Percentiles rank a stretch among this genome's conserved stretches.
phyloP scores from a whole-genome alignment of 2,888 invertebrate genomes.

The Calameuta pallipes region DNA sequence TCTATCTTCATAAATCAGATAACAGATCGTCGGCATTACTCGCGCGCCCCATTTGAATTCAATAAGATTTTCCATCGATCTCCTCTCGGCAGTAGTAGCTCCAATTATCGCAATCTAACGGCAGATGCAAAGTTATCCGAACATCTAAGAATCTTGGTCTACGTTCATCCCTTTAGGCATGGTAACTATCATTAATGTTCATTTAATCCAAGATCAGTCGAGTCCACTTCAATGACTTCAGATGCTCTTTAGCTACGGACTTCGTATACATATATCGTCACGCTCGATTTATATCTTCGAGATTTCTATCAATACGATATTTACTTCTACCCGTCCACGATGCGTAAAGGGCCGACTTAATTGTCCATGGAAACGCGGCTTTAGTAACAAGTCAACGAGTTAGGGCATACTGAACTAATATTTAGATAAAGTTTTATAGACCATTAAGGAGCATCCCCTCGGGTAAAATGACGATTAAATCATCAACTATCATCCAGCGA shows the following conservation, averaged over 20 bases:
- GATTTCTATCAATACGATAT: conserved; percentile 48
- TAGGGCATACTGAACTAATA: neutral
- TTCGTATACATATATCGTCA: conserved; percentile 35
- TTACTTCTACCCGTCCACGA: neutral
- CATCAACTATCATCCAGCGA: neutral
- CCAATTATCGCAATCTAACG: conserved; percentile 62
- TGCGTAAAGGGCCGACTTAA: neutral
- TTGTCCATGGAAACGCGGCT: neutral
- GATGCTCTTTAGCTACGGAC: neutral
- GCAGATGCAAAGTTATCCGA: conserved; percentile 61
- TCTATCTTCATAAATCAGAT: neutral
- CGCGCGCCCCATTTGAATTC: conserved; percentile 36
- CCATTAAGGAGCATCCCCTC: neutral
- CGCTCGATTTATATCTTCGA: conserved; percentile 52
- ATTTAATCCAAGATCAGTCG: conserved; percentile 34
- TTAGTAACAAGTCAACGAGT: neutral
- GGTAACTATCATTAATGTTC: conserved; percentile 35
- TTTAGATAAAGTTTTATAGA: neutral
- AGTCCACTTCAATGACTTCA: neutral
- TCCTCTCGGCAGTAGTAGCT: conserved; percentile 28
- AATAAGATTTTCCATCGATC: conserved; percentile 33
- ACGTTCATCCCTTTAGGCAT: conserved; percentile 34
- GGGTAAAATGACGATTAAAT: neutral
- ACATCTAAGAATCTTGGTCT: conserved; percentile 54
- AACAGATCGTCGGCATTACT: neutral